Percentiles rank a stretch among this genome's conserved stretches.
phyloP scores from a whole-genome alignment of 2,888 invertebrate species.

The Smittia aterrima region DNA sequence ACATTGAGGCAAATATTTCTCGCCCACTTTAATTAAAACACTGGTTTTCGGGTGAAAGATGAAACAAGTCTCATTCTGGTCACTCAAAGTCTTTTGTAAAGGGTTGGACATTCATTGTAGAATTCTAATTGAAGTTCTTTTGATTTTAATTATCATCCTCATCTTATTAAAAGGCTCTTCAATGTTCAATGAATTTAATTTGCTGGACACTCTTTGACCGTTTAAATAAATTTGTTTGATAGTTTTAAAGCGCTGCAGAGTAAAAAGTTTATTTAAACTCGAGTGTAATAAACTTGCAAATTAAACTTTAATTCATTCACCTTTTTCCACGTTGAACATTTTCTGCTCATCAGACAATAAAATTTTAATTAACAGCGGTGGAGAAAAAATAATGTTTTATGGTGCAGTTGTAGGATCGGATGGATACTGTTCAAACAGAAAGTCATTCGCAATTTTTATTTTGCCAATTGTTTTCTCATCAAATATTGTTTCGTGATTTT shows the following conservation, averaged over 20 bases:
- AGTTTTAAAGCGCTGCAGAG: not conserved
- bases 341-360: constrained; percentile 33
- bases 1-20: not conserved
- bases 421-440: not conserved
- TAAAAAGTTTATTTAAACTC: not conserved
- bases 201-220: not conserved
- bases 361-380: constrained; percentile 38
- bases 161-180: not conserved
- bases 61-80: not conserved
- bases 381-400: no score
- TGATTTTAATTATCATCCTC: not conserved
- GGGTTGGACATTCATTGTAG: no score
- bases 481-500: not conserved
- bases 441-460: not conserved
- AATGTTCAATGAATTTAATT: not conserved
- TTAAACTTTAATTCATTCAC: constrained; percentile 35
- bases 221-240: constrained; percentile 2
- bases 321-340: constrained; percentile 21
- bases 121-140: not conserved
- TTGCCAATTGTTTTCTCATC: not conserved
- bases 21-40: constrained; percentile 10
- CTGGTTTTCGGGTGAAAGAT: not conserved
- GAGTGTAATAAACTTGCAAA: not conserved
- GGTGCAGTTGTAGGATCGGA: no score
- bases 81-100: not conserved